Conservation (phyloP, 1,140 invertebrate species). For the Mizuhopecten yessoensis region DNA sequence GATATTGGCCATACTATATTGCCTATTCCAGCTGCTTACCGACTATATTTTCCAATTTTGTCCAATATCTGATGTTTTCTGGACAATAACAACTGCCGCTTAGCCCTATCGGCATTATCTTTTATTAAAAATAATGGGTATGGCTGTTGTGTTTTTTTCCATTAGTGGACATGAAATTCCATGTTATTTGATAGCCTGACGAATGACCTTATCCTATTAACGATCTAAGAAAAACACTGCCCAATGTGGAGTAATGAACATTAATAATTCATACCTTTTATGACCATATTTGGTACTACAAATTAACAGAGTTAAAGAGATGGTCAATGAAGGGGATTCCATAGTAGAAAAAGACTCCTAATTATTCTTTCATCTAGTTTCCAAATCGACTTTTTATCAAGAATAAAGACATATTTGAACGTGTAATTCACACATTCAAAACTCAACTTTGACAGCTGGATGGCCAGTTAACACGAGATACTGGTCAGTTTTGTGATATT, state of each 20-base stretch:
- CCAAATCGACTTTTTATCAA: background rate
- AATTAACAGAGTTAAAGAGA: background rate
- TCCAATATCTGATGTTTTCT: background rate
- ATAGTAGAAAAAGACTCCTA: background rate
- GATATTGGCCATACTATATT: background rate
- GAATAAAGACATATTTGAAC: background rate
- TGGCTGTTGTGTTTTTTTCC: background rate
- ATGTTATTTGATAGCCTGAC: slow-evolving; percentile 18
- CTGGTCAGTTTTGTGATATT: background rate
- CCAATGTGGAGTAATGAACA: slow-evolving; percentile 30
- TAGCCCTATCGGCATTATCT: slow-evolving; percentile 32
- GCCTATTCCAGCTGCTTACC: slow-evolving; percentile 1
- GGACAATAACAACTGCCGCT: slow-evolving; percentile 2
- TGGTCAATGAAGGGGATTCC: background rate
- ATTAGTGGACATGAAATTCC: background rate
- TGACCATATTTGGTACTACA: background rate
- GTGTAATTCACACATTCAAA: background rate
- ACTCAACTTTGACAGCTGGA: background rate
- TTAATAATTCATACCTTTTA: slow-evolving; percentile 36
- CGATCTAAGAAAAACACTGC: slow-evolving; percentile 30
- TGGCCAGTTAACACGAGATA: background rate
- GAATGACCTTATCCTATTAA: background rate
- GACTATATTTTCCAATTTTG: slow-evolving; percentile 34
- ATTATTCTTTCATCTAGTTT: background rate
- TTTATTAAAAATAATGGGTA: slow-evolving; percentile 36